A percentile compares a stretch with the other conserved stretches of the same genome.
Evolutionary conservation across 2,888 invertebrate species (phyloP).

Genomic region (Limnephilus auricula): DNA sequence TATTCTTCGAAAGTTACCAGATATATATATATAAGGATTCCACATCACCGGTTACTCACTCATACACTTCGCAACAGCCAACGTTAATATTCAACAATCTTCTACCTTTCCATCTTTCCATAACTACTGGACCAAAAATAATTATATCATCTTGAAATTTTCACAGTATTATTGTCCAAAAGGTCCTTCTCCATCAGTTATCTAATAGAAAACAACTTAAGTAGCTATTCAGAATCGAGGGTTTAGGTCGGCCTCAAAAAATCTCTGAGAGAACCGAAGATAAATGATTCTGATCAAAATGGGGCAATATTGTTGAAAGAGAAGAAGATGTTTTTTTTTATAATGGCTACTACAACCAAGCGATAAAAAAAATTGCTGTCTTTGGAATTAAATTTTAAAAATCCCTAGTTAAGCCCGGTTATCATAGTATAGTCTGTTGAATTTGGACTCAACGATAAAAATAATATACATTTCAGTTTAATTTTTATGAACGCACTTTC

Average conservation of each 20-base stretch:
- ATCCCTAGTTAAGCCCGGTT: background rate
- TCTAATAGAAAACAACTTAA: background rate
- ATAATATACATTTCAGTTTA: background rate
- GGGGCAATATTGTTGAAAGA: slow-evolving; percentile 15
- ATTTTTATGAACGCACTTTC: too few species aligned
- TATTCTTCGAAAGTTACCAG: background rate
- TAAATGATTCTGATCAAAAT: slow-evolving; percentile 18
- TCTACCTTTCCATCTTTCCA: too few species aligned
- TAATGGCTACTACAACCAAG: background rate
- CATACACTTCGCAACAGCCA: background rate
- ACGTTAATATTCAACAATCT: background rate
- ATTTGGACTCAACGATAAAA: background rate
- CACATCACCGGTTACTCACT: background rate
- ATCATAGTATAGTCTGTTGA: background rate
- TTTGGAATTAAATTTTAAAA: background rate
- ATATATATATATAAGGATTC: background rate
- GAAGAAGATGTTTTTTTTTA: slow-evolving; percentile 26
- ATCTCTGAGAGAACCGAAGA: background rate
- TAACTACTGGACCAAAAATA: background rate
- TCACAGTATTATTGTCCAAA: background rate
- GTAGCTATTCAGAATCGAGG: background rate
- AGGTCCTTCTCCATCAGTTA: background rate
- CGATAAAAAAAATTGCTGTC: background rate
- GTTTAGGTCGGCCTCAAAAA: background rate
- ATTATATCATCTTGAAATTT: background rate